Evolutionary conservation across 2,888 invertebrate species (phyloP).

Genomic region (Leptinotarsa haldemani): DNA sequence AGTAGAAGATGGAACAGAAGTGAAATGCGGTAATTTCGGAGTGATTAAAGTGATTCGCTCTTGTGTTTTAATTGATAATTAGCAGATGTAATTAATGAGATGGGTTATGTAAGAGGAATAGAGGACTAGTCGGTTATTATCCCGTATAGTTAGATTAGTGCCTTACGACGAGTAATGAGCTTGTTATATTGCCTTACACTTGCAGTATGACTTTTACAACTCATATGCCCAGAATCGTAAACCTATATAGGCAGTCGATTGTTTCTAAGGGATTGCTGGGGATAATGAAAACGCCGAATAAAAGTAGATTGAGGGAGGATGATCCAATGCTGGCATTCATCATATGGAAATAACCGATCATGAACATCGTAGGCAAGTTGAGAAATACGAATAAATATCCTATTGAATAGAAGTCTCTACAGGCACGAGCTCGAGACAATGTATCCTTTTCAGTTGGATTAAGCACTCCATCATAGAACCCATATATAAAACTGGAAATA

Average conservation of each 20-base stretch:
- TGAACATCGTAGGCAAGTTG: background rate
- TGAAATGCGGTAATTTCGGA: slow-evolving; percentile 42
- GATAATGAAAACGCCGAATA: slow-evolving; percentile 12
- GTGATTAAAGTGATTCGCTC: slow-evolving; percentile 56
- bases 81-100: slow-evolving; percentile 56
- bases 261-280: slow-evolving; percentile 24
- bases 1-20: slow-evolving; percentile 31
- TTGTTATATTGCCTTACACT: slow-evolving; percentile 46
- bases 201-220: slow-evolving; percentile 34
- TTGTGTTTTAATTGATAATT: slow-evolving; percentile 57
- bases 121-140: slow-evolving; percentile 52
- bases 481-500: too few species aligned
- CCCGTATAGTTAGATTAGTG: slow-evolving; percentile 50
- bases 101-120: slow-evolving; percentile 43
- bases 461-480: too few species aligned
- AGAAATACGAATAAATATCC: too few species aligned
- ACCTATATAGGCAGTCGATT: slow-evolving; percentile 25
- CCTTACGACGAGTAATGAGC: slow-evolving; percentile 50
- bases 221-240: slow-evolving; percentile 35
- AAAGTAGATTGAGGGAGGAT: background rate
- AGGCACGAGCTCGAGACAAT: too few species aligned
- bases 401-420: too few species aligned
- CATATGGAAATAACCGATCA: background rate
- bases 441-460: too few species aligned
- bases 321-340: background rate